Evolutionary conservation across 1,140 invertebrate genomes (phyloP).

Genomic region (Paralvinella palmiformis): DNA sequence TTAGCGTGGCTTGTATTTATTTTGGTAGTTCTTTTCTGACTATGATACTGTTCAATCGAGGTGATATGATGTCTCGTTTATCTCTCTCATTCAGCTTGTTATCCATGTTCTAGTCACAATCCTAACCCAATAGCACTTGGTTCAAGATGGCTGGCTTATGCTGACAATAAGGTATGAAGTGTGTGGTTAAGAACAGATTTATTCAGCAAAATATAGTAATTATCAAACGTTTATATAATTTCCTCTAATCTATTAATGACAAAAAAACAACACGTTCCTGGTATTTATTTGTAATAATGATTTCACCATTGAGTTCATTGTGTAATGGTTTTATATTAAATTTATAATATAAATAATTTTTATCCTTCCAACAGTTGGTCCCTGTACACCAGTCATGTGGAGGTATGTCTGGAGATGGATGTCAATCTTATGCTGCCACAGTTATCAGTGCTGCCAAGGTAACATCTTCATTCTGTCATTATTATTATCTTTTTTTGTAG

Average conservation of each 20-base stretch:
- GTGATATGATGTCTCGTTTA: background rate
- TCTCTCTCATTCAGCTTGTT: constrained; percentile 57
- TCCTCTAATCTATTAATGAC: too few relatives aligned
- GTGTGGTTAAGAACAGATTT: too few relatives aligned
- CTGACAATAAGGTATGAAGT: constrained; percentile 67
- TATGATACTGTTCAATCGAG: background rate
- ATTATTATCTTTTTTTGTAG: too few relatives aligned
- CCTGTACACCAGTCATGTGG: constrained; percentile 78
- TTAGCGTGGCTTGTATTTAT: background rate
- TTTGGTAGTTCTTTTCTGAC: background rate
- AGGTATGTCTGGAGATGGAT: constrained; percentile 62
- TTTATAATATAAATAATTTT: too few relatives aligned
- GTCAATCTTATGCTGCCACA: constrained; percentile 89
- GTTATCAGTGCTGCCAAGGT: constrained; percentile 91
- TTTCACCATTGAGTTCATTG: too few relatives aligned
- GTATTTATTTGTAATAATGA: too few relatives aligned
- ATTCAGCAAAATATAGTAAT: too few relatives aligned
- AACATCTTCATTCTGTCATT: too few relatives aligned
- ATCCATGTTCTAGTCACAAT: constrained; percentile 73
- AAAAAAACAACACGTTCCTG: too few relatives aligned
- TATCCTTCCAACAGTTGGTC: constrained; percentile 59
- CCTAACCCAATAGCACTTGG: constrained; percentile 86
- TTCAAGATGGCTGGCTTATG: constrained; percentile 62
- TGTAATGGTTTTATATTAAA: too few relatives aligned
- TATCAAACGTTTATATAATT: too few relatives aligned